Evolutionary conservation across 2,113 vertebrate species (phyloP).

Genomic region (Sisor rabdophorus): DNA sequence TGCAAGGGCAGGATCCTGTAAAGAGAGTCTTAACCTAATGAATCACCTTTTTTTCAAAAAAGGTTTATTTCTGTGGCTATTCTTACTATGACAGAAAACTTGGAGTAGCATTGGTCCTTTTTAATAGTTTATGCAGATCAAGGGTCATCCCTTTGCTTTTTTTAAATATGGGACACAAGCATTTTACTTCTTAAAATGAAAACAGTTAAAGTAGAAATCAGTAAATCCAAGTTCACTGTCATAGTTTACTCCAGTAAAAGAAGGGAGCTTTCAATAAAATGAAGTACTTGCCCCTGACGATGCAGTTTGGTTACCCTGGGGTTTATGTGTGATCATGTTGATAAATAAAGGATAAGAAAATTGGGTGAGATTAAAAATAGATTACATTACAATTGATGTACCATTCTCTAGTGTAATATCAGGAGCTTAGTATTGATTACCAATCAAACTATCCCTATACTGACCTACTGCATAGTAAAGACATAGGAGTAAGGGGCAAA

Average conservation of each 20-base stretch:
- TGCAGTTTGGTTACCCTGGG: not conserved
- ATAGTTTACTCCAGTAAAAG: not conserved
- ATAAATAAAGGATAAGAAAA: not conserved
- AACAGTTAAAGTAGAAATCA: not conserved
- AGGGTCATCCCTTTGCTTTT: not conserved
- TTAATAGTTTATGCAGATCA: not conserved
- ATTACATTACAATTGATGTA: not conserved
- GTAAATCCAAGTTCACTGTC: not conserved
- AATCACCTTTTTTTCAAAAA: too few relatives aligned
- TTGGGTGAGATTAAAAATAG: too few relatives aligned
- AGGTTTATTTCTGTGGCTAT: not conserved
- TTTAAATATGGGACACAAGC: not conserved
- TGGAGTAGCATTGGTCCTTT: not conserved
- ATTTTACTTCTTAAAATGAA: not conserved
- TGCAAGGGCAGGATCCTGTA: too few relatives aligned
- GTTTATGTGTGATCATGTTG: not conserved
- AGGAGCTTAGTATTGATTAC: not conserved
- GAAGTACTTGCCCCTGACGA: not conserved
- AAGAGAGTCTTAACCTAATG: too few relatives aligned
- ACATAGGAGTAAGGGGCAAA: not conserved
- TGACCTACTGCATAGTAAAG: not conserved
- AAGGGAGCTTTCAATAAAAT: not conserved
- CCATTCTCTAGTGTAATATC: not conserved
- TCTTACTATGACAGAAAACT: not conserved
- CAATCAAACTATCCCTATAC: not conserved